Evolutionary conservation across 2,797 vertebrate genomes (phyloP).

Genomic region (Ambastaia sidthimunki): DNA sequence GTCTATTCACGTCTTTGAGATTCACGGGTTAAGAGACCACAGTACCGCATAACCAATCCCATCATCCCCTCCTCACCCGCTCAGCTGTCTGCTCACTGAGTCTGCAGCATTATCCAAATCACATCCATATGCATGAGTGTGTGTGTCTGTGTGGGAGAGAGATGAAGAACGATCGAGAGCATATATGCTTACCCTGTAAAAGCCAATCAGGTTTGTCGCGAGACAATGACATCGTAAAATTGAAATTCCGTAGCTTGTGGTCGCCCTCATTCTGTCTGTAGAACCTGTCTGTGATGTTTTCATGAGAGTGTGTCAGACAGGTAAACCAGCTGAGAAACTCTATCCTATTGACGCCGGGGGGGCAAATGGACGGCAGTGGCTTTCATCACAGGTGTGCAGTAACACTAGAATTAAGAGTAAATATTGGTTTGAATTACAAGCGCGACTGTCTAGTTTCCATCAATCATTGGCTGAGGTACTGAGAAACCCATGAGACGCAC

Average conservation of each 20-base stretch:
- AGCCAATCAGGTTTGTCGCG: constrained; percentile 55
- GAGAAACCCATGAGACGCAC: background rate
- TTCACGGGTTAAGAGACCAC: background rate
- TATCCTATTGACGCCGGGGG: constrained; percentile 66
- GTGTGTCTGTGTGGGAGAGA: background rate
- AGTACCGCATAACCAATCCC: background rate
- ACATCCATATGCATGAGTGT: constrained; percentile 70
- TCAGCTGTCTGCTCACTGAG: constrained; percentile 71
- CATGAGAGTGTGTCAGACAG: constrained; percentile 64
- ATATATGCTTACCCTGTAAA: constrained; percentile 57
- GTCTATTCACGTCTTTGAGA: constrained; percentile 16
- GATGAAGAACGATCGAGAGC: constrained; percentile 38
- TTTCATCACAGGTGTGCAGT: constrained; percentile 17
- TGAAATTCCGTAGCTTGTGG: constrained; percentile 25
- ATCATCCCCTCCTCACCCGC: constrained; percentile 55
- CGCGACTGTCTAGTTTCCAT: background rate
- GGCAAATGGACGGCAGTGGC: constrained; percentile 35
- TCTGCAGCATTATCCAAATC: constrained; percentile 70
- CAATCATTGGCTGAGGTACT: background rate
- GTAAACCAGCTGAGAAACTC: constrained; percentile 63
- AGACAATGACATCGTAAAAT: constrained; percentile 53
- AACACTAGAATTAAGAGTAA: background rate
- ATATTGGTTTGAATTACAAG: background rate
- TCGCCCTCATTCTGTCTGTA: background rate
- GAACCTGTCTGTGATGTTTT: constrained; percentile 38